Conservation (phyloP, 2,113 vertebrate species). For the Gadus chalcogrammus region DNA sequence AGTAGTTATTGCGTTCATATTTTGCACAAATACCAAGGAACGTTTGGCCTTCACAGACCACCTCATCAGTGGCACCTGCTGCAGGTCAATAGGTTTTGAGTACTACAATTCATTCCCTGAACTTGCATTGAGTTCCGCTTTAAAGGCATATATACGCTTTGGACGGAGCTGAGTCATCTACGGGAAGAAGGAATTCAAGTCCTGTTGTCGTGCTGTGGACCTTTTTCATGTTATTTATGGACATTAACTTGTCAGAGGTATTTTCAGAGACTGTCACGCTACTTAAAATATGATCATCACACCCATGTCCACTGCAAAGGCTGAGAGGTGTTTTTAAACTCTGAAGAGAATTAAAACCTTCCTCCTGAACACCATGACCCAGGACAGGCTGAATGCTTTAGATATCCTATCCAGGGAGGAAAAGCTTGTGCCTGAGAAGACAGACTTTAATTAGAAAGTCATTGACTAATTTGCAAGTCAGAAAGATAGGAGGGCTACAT, state of each 20-base stretch:
- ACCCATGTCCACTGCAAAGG: background rate
- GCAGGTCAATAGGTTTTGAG: background rate
- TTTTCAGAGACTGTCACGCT: background rate
- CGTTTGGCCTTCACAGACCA: too few relatives aligned
- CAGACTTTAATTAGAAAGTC: too few relatives aligned
- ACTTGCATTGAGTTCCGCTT: background rate
- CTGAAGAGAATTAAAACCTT: background rate
- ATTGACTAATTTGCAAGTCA: too few relatives aligned
- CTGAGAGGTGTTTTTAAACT: background rate
- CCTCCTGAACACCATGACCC: background rate
- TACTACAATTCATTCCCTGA: background rate
- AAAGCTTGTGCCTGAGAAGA: too few relatives aligned
- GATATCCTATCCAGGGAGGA: background rate
- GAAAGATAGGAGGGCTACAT: too few relatives aligned
- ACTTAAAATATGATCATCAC: background rate
- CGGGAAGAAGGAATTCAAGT: constrained; percentile 17
- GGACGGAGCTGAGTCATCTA: constrained; percentile 25
- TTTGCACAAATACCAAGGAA: too few relatives aligned
- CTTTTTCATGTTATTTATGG: constrained; percentile 9
- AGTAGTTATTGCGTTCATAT: too few relatives aligned
- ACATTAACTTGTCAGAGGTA: constrained; percentile 1
- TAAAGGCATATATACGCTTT: background rate
- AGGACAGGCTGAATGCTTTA: background rate
- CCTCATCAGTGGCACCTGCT: constrained; percentile 12
- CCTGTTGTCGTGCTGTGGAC: constrained; percentile 23